Evolutionary conservation across 2,888 invertebrate genomes (phyloP), one percentile per base, ranked within the genome.

Genomic region (Mechanitis messenoides): DNA sequence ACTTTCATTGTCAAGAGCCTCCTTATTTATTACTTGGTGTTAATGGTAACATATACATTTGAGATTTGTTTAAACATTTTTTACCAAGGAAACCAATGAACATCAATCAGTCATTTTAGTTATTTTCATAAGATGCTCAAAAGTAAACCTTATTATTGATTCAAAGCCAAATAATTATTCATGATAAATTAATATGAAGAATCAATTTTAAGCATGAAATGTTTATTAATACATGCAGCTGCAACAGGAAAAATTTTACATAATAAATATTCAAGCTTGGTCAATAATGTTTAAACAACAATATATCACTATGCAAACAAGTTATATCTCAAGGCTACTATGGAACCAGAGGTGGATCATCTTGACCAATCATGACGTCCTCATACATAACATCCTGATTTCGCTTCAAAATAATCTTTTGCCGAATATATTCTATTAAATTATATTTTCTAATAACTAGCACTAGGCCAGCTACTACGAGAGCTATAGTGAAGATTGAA

Each of bases 281-380:
- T 54, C 35, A 55, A 35, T 54, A 54, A 54, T 54, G 55, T 56
- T 33, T 56, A 33, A 35, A 45, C 50, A 50, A 33, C n/a, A 55
- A 38, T 33, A 38, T 53, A 55, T 63, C 55, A 50, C 31, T 60
- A 50, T 53, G 58, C 61, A 61, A 62, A 74, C 71, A 72, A 69
- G 68, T 73, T 59, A 46, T 38, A 69, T 63, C 42, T 53, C 63
- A 69, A 68, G 66, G 71, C 69, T 70, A 66, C 71, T 84, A 91
- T 45, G 87, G 90, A 67, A 84, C 85, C 56, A 91, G 79, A 0
- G 91, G 91, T 0, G 91, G 90, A 68, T 91, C 91, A 60, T 91
- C 91, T 61, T 90, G 88, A 2, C 91, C 91, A 53, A 91, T 91
- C 91, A 91, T 91, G n/a, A 91, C 91, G 71, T 91, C 91, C 71